Evolutionary conservation across 2,888 invertebrate species (phyloP), one percentile per base, ranked within the genome.

Genomic region (Leptinotarsa haldemani): DNA sequence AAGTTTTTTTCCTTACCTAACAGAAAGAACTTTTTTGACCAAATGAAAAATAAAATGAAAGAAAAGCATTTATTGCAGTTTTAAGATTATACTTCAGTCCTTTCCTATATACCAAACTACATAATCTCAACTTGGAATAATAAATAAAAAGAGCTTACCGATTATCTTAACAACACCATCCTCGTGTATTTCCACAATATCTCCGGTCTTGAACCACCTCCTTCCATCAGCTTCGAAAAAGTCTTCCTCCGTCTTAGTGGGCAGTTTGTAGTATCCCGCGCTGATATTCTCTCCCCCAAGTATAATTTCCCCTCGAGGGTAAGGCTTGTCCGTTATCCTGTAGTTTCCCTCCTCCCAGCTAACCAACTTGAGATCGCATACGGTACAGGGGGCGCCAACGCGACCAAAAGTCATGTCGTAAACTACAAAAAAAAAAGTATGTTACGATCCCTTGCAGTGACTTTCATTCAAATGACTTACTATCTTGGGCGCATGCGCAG

Each of bases 161-260:
- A 99, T 98, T 84, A 99, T 98, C 89, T 95, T 96, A 82, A 99
- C 93, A 84, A 94, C 95, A 30, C 99, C 99, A 88, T 99, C 98
- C 56, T 91, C 90, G 84, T 97, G 95, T 83, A 98, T 90, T 89
- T 98, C 97, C 2, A 95, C 98, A 87, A 99, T 95, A 88, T 99
- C 99, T 1, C 99, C 99, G 18, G 97, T 97, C 83, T 93, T 93
- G 90, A 99, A 99, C 96, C 98, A 99, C 80, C 94, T 90, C 76
- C 90, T 91, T 0, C 95, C 97, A 82, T 93, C 93, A 77, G 91
- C 91, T 76, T 93, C 92, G 83, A 94, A 93, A 89, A 97, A 97
- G 84, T 98, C 97, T 84, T 97, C 97, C 76, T 91, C 91, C 4
- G 97, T 95, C 88, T 97, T 97, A 74, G 93, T 93, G 0, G 94